Evolutionary conservation across 2,797 vertebrate species (phyloP), one percentile per base, ranked within the genome.

Genomic region (Coccyzus lansbergi): DNA sequence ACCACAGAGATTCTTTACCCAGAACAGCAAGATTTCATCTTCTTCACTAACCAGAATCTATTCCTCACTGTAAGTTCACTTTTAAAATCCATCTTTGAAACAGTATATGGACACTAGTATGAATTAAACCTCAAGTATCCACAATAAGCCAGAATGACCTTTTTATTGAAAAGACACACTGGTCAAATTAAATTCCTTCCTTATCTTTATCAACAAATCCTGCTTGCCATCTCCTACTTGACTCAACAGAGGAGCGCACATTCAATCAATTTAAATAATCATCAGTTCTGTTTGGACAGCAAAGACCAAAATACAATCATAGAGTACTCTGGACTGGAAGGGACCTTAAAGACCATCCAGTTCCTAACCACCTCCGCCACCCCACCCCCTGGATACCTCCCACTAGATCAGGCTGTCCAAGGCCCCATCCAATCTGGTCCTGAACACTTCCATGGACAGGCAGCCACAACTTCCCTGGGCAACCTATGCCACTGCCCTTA

Each of bases 231-330:
- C 29, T 70, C 25, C 33, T 7, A 6, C 10, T 19, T 63, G 8
- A 51, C 7, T 34, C 28, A 29, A 44, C n/a, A 36, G 7, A 33
- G 15, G 5, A 60, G 13, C 11, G 20, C 0, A 1, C 0, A 1
- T 5, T 7, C 8, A 60, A 86, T 7, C 5, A 31, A 18, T 28
- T 29, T 21, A 44, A 78, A 6, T 8, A 42, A 70, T 56, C 51
- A 24, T 1, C 0, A 0, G 5, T 28, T 67, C 31, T 26, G 3
- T n/a, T 88, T 40, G 36, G 40, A 12, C 3, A 2, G 5, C 19
- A 48, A 48, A 67, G 6, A 4, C 18, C 3, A 10, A 60, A 70
- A 60, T 0, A 20, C 1, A 71, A 44, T 44, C 42, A 44, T 17
- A 44, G 16, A 44, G 17, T 44, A 18, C 15, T 44, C 44, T 44